phyloP scores from a whole-genome alignment of 2,888 invertebrate species.

The Amphipyra berbera region DNA sequence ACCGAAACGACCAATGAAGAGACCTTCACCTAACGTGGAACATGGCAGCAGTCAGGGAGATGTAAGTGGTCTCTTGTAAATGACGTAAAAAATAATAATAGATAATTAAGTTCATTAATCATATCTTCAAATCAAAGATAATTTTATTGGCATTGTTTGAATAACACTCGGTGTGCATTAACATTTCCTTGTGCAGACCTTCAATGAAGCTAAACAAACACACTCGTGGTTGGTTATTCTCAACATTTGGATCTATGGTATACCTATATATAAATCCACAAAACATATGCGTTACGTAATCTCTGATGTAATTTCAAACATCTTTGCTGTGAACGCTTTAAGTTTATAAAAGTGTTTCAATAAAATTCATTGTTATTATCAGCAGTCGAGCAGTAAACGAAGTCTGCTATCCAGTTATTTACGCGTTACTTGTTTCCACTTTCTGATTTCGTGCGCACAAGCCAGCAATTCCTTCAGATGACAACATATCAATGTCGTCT shows the following conservation, averaged over 20 bases:
- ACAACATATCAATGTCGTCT: constrained; percentile 39
- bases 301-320: not conserved
- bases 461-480: constrained; percentile 41
- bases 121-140: constrained; percentile 19
- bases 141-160: constrained; percentile 20
- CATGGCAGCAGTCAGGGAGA: constrained; percentile 61
- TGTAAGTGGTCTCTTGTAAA: constrained; percentile 53
- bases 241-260: constrained; percentile 5
- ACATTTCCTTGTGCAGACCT: constrained; percentile 5
- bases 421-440: constrained; percentile 58
- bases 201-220: constrained; percentile 18
- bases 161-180: constrained; percentile 3
- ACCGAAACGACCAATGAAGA: constrained; percentile 55
- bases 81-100: constrained; percentile 5
- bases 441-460: constrained; percentile 57
- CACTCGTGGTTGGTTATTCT: constrained; percentile 1
- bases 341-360: constrained; percentile 13
- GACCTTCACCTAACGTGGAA: constrained; percentile 65
- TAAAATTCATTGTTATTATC: constrained; percentile 28
- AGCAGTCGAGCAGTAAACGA: constrained; percentile 30
- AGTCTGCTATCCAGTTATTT: constrained; percentile 44
- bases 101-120: constrained; percentile 7
- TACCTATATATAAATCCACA: not conserved
- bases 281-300: not conserved
- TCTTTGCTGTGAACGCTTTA: constrained; percentile 6